Evolutionary conservation across 2,113 vertebrate species (phyloP), one percentile per base, ranked within the genome.

Genomic region (Leucosticte australis): DNA sequence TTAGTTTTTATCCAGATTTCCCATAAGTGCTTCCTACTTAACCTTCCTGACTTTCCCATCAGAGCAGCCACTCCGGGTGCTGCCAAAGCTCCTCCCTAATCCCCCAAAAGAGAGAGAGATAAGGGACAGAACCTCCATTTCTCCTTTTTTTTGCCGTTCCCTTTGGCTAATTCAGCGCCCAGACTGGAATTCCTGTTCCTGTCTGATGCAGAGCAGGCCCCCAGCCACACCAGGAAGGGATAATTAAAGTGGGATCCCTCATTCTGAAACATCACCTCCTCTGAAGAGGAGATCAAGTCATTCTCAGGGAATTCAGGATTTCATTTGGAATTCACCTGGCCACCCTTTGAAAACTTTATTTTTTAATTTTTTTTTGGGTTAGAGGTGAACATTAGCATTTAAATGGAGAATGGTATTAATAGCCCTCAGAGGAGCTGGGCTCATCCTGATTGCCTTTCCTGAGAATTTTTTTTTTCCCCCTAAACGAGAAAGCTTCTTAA

Each of bases 381-480:
- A 83, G 37, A 96, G 96, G 96, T 96, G 89, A 95, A 33, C 28
- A 98, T 97, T 97, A 96, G 89, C 97, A 98, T 97, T 97, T 97
- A 97, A 97, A 98, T 97, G 89, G 96, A 95, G 91, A 85, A 71
- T 0, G 19, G 90, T 86, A 79, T 96, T 96, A 96, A 95, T 60
- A 78, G 14, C 53, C 46, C 93, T 92, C 67, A 22, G 50, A 97
- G 94, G 89, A 97, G 91, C 94, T 96, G 77, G 47, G 75, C 74
- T 96, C 65, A 30, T 80, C 94, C 91, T 39, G 15, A 67, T 86
- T 95, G 70, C 87, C 92, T 96, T 97, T 75, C 56, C 84, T 8
- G 8, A 69, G 71, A 41, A 55, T 52, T 79, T 85, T 91, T 71
- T 49, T 11, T 49, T 13, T 3, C 2, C 0, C 50, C 15, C 37